Evolutionary conservation across 2,888 invertebrate genomes (phyloP).

Genomic region (Drosophila hamatofila): DNA sequence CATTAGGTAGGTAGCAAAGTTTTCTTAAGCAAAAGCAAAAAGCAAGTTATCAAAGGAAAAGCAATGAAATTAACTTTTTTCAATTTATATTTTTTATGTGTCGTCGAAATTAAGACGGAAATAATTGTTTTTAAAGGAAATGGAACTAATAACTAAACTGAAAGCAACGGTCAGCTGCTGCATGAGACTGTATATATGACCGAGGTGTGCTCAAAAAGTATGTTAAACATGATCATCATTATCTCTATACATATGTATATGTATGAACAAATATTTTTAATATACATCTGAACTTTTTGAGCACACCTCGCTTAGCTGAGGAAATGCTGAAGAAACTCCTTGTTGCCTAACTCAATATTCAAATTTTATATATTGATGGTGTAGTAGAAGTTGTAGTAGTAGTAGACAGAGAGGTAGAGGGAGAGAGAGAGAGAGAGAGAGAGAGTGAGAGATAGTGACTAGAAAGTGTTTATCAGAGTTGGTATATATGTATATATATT

Average conservation of each 20-base stretch:
- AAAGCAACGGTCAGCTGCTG: constrained; percentile 13
- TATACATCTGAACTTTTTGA: background rate
- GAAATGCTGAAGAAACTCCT: constrained; percentile 1
- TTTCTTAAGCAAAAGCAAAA: constrained; percentile 57
- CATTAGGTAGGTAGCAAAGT: constrained; percentile 20
- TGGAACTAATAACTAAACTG: constrained; percentile 24
- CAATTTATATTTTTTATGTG: constrained; percentile 36
- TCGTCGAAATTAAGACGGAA: constrained; percentile 30
- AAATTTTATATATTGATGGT: background rate
- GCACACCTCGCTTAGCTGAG: background rate
- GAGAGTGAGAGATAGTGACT: background rate
- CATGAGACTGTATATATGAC: constrained; percentile 7
- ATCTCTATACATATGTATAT: too few relatives aligned
- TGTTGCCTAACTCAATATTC: constrained; percentile 1
- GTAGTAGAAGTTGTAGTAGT: background rate
- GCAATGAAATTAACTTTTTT: constrained; percentile 34
- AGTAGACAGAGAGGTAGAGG: background rate
- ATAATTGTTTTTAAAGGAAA: constrained; percentile 28
- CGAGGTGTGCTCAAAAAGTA: constrained; percentile 8
- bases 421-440: background rate
- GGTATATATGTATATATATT: constrained; percentile 31
- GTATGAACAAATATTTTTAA: background rate
- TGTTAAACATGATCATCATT: too few relatives aligned
- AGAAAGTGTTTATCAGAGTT: constrained; percentile 34
- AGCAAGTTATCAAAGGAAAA: constrained; percentile 40